Conservation (phyloP, 2,113 vertebrate species). For the Amblyopsis rosae region DNA sequence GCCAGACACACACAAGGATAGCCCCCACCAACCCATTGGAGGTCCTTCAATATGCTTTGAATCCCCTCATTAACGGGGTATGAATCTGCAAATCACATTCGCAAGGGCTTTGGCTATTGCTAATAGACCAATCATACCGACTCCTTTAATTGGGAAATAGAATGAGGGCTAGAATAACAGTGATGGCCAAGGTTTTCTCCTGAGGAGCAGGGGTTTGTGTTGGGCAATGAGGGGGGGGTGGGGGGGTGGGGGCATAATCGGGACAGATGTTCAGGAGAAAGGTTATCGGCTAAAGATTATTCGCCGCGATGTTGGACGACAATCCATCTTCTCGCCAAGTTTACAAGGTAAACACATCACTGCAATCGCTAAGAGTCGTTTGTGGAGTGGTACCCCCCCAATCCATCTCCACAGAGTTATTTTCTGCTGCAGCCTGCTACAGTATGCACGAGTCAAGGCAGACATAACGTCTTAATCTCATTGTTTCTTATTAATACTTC, state of each 20-base stretch:
- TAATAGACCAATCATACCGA: slow-evolving; percentile 82
- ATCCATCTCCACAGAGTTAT: too few species aligned
- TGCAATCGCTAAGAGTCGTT: slow-evolving; percentile 62
- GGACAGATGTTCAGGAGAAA: slow-evolving; percentile 75
- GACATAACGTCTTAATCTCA: slow-evolving; percentile 38
- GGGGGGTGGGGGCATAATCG: slow-evolving; percentile 70
- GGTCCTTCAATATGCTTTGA: slow-evolving; percentile 78
- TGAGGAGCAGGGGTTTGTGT: slow-evolving; percentile 21
- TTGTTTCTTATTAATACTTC: slow-evolving; percentile 85
- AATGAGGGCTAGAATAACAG: slow-evolving; percentile 65
- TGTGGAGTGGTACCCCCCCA: slow-evolving; percentile 36
- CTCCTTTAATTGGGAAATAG: slow-evolving; percentile 78
- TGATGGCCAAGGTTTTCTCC: slow-evolving; percentile 48
- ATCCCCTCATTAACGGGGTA: slow-evolving; percentile 83
- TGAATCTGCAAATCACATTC: slow-evolving; percentile 80
- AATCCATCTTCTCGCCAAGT: slow-evolving; percentile 69
- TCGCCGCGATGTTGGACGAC: slow-evolving; percentile 50
- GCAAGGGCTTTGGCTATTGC: slow-evolving; percentile 73
- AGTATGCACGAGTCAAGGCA: slow-evolving; percentile 14
- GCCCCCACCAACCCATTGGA: slow-evolving; percentile 13
- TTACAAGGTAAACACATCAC: slow-evolving; percentile 77
- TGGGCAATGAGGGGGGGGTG: slow-evolving; percentile 11
- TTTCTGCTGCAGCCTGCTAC: background rate
- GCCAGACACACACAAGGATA: slow-evolving; percentile 65
- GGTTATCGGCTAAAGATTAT: slow-evolving; percentile 70